Percentiles rank a stretch among this genome's conserved stretches.
phyloP scores from a whole-genome alignment of 2,888 invertebrate genomes.

The Thymelicus acteon region DNA sequence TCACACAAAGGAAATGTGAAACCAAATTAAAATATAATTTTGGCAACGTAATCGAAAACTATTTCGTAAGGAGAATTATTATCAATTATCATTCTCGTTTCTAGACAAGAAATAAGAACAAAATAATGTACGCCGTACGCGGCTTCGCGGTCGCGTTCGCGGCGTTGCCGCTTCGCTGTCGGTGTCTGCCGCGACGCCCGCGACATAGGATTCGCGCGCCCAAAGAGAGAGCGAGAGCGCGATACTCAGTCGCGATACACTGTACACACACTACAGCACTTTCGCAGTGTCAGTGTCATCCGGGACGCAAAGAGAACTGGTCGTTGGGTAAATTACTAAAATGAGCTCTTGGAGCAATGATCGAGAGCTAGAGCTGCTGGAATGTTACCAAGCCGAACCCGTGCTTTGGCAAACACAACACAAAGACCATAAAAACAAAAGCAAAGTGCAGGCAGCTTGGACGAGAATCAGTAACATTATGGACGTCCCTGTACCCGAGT shows the following conservation, averaged over 20 bases:
- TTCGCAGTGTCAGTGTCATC: background rate
- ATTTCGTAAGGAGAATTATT: too few relatives aligned
- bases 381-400: slow-evolving; percentile 33
- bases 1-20: too few relatives aligned
- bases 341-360: background rate
- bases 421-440: slow-evolving; percentile 31
- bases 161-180: background rate
- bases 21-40: too few relatives aligned
- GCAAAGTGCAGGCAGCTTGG: background rate
- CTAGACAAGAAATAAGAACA: background rate
- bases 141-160: background rate
- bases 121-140: background rate
- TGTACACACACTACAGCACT: background rate
- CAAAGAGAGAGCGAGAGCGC: background rate
- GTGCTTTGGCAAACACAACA: slow-evolving; percentile 34
- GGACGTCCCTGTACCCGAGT: background rate
- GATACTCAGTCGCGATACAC: background rate
- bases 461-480: background rate
- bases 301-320: background rate
- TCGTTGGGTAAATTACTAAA: background rate
- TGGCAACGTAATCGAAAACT: too few relatives aligned
- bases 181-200: background rate
- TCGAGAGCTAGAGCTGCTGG: background rate
- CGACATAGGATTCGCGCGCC: background rate
- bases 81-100: too few relatives aligned